Conservation (phyloP, 2,888 invertebrate species). For the Psylliodes chrysocephalus region DNA sequence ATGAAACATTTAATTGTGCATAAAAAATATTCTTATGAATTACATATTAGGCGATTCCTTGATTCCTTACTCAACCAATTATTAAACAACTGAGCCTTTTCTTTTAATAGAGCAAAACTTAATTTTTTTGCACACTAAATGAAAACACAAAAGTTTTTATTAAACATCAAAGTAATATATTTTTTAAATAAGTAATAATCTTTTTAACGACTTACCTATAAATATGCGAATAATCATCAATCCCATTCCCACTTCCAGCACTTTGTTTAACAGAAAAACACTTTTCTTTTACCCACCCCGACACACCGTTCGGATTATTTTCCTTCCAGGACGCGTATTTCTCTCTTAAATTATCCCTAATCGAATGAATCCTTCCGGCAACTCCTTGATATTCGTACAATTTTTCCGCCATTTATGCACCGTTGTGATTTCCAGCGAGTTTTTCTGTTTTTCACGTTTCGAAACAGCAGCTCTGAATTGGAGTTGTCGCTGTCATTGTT, state of each 20-base stretch:
- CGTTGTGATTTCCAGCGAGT: background rate
- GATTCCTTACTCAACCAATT: too few species aligned
- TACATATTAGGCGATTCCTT: too few species aligned
- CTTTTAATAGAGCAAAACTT: too few species aligned
- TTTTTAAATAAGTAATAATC: too few species aligned
- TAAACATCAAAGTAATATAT: too few species aligned
- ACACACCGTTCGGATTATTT: constrained; percentile 68
- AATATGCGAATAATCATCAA: constrained; percentile 72
- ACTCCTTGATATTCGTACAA: constrained; percentile 83
- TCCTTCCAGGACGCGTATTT: constrained; percentile 73
- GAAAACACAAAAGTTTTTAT: too few species aligned
- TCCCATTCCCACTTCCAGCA: constrained; percentile 49
- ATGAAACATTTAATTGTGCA: too few species aligned
- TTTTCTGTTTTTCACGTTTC: background rate
- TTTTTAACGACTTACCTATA: constrained; percentile 69
- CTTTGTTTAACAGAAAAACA: constrained; percentile 50
- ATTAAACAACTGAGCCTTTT: too few species aligned
- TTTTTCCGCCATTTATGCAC: constrained; percentile 75
- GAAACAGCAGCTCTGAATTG: constrained; percentile 6
- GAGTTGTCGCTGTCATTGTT: constrained; percentile 17
- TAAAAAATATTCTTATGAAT: too few species aligned
- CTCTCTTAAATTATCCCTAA: constrained; percentile 73
- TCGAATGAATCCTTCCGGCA: constrained; percentile 75
- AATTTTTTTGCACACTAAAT: too few species aligned
- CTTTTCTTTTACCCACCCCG: constrained; percentile 66